Percentiles rank a stretch among this genome's conserved stretches.
Conservation (phyloP, 2,113 vertebrate genomes). For the Vicugna pacos region DNA sequence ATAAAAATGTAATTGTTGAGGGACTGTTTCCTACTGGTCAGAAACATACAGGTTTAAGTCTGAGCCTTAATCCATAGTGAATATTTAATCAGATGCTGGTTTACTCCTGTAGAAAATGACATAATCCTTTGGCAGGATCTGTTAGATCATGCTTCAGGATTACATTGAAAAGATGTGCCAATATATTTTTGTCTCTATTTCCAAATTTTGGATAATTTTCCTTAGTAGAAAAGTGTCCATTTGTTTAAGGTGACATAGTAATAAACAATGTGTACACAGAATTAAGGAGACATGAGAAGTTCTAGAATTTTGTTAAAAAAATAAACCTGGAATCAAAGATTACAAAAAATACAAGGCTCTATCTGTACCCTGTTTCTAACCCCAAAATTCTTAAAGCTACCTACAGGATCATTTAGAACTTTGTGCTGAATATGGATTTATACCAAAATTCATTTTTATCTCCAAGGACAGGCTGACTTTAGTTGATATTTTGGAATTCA, state of each 20-base stretch:
- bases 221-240: background rate
- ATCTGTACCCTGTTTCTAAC: background rate
- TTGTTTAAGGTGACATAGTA: background rate
- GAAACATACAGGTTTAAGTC: background rate
- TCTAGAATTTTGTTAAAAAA: background rate
- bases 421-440: background rate
- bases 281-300: too few relatives aligned
- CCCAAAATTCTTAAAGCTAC: background rate
- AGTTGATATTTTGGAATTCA: background rate
- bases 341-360: background rate
- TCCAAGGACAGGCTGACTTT: background rate
- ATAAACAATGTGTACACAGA: background rate
- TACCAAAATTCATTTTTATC: background rate
- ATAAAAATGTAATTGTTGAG: background rate
- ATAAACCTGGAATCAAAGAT: background rate
- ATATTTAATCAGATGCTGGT: background rate
- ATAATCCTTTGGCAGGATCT: background rate
- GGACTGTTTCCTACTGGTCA: background rate
- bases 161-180: background rate
- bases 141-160: background rate
- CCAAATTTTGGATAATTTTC: background rate
- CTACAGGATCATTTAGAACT: background rate
- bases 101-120: background rate
- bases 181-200: background rate
- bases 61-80: background rate